Evolutionary conservation across 2,888 invertebrate species (phyloP).

Genomic region (Gortyna flavago): DNA sequence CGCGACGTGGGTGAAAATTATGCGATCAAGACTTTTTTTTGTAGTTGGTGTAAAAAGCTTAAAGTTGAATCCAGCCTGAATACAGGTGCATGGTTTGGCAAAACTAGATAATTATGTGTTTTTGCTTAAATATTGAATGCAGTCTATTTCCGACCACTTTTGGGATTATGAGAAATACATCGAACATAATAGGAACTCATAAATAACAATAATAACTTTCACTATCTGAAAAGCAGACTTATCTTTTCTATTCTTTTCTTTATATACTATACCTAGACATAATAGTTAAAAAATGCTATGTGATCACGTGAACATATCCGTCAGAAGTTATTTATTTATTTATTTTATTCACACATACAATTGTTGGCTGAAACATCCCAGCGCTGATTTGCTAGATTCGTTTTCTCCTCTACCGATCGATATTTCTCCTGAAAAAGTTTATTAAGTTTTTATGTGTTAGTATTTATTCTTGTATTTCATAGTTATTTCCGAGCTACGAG

Average conservation of each 20-base stretch:
- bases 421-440: no score
- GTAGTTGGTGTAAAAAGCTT: neutral
- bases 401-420: no score
- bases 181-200: neutral
- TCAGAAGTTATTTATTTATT: no score
- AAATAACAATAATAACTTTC: neutral
- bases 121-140: neutral
- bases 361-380: no score
- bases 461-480: no score
- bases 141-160: neutral
- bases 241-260: neutral
- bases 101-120: neutral
- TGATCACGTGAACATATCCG: no score
- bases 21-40: neutral
- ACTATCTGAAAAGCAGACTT: neutral
- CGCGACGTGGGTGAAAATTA: conserved; percentile 40
- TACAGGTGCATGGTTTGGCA: neutral
- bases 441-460: no score
- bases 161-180: neutral
- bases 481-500: no score
- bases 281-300: no score
- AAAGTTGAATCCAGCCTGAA: neutral
- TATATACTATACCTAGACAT: neutral
- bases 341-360: no score
- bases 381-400: no score